Base-by-base conservation (phyloP, 2,888 invertebrate species). In the Pammene aurita region DNA sequence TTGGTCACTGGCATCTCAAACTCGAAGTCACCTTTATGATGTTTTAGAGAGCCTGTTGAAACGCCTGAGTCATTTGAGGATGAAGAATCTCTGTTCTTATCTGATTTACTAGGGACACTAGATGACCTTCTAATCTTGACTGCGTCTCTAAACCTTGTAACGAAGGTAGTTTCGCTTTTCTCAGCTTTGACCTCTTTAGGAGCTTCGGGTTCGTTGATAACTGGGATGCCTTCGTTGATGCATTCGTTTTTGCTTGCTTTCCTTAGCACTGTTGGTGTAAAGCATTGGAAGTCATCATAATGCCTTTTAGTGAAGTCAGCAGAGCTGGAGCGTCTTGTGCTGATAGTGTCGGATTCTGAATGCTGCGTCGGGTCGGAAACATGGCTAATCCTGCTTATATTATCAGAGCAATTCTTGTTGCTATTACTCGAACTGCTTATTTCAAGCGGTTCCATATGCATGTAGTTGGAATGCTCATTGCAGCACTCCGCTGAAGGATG, bases 21-120 rank as follows among this genome's bases (percentile, higher is more conserved):
- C 70, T 95, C 95, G 14, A 94, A 94, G 75, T 95, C 95, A 0
- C 93, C 93, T 9, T 89, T 94, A 75, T 94, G 91, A 75, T 94
- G 94, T 70, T 94, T 94, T 62, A 94, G 81, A 0, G 95, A 95
- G 0, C 95, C 95, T 0, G 94, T 94, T 0, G 95, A 95, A 0
- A 95, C 95, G 0, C 95, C 95, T 0, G 95, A 95, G 76, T 95
- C 95, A 76, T 95, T 95, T 6, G 95, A 95, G 78, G 95, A 95
- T 0, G 95, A 95, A 0, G 95, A 95, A 75, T 95, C 95, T 68
- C 95, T 86, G 71, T 95, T 95, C 73, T 94, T 94, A 7, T 94
- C 94, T 0, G 94, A 93, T 82, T 95, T 95, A 73, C 95, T 95
- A 0, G 95, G 95, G 0, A 95, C 95, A 73, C 95, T 95, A 0